Evolutionary conservation across 2,113 vertebrate species (phyloP), one percentile per base, ranked within the genome.

Genomic region (Chaenogobius annularis): DNA sequence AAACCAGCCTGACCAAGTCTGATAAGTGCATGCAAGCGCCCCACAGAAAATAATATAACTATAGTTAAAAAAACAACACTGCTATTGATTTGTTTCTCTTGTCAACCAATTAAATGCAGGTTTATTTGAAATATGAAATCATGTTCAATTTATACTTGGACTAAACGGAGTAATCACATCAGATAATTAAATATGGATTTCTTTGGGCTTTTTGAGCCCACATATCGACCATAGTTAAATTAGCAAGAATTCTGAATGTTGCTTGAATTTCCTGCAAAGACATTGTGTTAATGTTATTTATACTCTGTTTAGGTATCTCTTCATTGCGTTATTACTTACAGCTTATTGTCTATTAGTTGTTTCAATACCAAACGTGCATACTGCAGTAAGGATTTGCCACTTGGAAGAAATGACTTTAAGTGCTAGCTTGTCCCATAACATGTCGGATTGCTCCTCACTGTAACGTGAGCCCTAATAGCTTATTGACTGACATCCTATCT

Each of bases 391-490:
- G 26, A 35, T 61, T 61, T 13, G 9, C 61, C 35, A 63, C 35
- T 63, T 63, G 35, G 19, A 63, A n/a, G 35, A 40, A 63, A 40
- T 10, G 37, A 19, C 17, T 63, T 37, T 19, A 37, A 37, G 61
- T 40, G 31, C 66, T 67, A 62, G 66, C 73, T 75, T 52, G 65
- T 66, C 68, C 50, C 58, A 22, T 61, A 78, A 74, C 31, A 8
- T 75, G 47, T 59, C 56, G 5, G 73, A 46, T 70, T 72, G 67
- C 43, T 66, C 50, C 77, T 10, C 69, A 66, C 70, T 65, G 70
- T 64, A 55, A 74, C 74, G 54, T 6, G 14, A 82, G 59, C 43
- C 47, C 12, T 54, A 65, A 66, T 40, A 65, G 26, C 68, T 26
- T 37, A 70, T 70, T 66, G 55, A 80, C 75, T 43, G 37, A 50